Evolutionary conservation across 2,797 vertebrate species (phyloP).

Genomic region (Clarias pachynema): DNA sequence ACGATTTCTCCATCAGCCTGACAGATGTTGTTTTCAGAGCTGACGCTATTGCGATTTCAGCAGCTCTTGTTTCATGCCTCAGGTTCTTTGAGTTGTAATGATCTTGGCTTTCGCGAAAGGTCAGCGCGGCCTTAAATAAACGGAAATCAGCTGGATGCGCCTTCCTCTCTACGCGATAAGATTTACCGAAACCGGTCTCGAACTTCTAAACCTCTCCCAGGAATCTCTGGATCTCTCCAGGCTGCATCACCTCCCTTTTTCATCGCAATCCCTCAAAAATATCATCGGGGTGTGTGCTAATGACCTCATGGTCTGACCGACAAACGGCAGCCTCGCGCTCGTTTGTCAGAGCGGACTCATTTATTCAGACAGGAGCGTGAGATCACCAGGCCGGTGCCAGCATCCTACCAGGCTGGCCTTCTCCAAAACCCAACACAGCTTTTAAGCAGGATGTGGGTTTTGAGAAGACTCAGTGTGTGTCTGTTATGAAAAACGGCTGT

Average conservation of each 20-base stretch:
- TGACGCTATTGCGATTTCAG: constrained; percentile 38
- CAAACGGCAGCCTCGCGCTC: constrained; percentile 11
- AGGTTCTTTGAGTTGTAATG: constrained; percentile 35
- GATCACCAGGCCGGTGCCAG: constrained; percentile 47
- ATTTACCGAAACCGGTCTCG: neutral
- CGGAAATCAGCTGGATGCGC: constrained; percentile 6
- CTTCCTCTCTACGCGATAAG: neutral
- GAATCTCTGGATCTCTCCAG: neutral
- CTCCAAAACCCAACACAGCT: constrained; percentile 43
- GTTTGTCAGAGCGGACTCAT: constrained; percentile 35
- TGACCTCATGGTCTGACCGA: constrained; percentile 64
- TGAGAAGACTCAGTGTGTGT: constrained; percentile 33
- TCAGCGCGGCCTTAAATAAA: constrained; percentile 5
- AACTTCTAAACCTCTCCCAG: constrained; percentile 13
- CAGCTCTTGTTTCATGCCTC: constrained; percentile 36
- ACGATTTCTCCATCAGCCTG: constrained; percentile 46
- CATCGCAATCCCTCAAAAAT: neutral
- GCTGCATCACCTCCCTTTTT: neutral
- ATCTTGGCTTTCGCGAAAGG: constrained; percentile 31
- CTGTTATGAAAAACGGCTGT: constrained; percentile 64
- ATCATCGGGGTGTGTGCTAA: neutral
- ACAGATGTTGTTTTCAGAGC: constrained; percentile 53
- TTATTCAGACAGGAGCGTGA: constrained; percentile 44
- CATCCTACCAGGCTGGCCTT: constrained; percentile 30
- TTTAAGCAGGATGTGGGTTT: constrained; percentile 55